Percentiles rank a stretch among this genome's conserved stretches.
Evolutionary conservation across 1,140 invertebrate species (phyloP).

Genomic region (Helicoverpa armigera): DNA sequence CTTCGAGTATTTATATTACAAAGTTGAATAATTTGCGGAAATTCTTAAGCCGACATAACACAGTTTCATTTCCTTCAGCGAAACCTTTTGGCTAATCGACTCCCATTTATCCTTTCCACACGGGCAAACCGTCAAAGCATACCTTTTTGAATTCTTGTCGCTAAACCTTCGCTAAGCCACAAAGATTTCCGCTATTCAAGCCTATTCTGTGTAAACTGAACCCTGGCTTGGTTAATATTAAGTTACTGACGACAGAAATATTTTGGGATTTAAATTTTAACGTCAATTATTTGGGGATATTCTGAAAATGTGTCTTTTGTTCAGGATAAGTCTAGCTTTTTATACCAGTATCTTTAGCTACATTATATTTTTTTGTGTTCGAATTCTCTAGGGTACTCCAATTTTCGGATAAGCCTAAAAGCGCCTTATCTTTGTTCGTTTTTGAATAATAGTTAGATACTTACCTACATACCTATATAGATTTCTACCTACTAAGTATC

Average conservation of each 20-base stretch:
- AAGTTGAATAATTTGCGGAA: conserved; percentile 1
- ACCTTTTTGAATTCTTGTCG: conserved; percentile 42
- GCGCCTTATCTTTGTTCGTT: too few species aligned
- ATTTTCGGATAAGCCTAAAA: too few species aligned
- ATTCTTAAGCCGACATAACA: background rate
- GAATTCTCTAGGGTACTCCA: too few species aligned
- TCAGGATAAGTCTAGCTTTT: too few species aligned
- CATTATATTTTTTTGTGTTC: too few species aligned
- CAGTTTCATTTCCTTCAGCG: conserved; percentile 2
- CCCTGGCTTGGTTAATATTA: background rate
- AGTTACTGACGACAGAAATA: conserved; percentile 2
- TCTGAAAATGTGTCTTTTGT: too few species aligned
- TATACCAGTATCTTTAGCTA: too few species aligned
- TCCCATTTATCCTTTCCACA: conserved; percentile 23
- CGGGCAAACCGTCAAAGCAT: conserved; percentile 17
- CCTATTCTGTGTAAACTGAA: background rate
- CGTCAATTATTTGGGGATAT: too few species aligned
- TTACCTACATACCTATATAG: too few species aligned
- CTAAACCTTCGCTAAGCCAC: conserved; percentile 20
- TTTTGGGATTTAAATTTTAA: background rate
- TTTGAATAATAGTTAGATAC: too few species aligned
- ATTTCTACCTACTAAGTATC: too few species aligned
- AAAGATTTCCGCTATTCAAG: conserved; percentile 24
- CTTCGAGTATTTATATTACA: background rate
- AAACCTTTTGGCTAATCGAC: conserved; percentile 39